Conservation (phyloP, 1,140 invertebrate genomes). For the Pseudomyrmex dendroicus region DNA sequence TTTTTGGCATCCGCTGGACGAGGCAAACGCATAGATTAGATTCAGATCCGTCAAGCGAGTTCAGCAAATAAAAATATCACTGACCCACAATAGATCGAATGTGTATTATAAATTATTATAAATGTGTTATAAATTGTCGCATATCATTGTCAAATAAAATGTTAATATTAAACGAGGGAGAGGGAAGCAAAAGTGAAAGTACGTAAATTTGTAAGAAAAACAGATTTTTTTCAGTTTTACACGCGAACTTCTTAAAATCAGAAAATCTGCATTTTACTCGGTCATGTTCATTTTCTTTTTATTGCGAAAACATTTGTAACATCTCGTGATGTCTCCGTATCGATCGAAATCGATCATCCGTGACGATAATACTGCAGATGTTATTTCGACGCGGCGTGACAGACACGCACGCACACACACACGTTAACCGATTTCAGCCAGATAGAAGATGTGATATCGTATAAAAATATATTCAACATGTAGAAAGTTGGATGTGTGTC, state of each 20-base stretch:
- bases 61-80: slow-evolving; percentile 8
- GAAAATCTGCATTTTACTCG: not conserved
- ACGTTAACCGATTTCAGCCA: slow-evolving; percentile 30
- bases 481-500: slow-evolving; percentile 36
- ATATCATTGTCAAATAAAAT: not conserved
- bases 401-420: not conserved
- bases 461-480: slow-evolving; percentile 21
- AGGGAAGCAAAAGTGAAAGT: not conserved
- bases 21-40: slow-evolving; percentile 11
- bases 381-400: not conserved
- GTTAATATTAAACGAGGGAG: not conserved
- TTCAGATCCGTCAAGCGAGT: slow-evolving; percentile 14
- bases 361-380: slow-evolving; percentile 18
- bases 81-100: not conserved
- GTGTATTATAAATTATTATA: not conserved
- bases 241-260: not conserved
- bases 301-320: slow-evolving; percentile 17
- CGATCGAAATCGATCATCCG: slow-evolving; percentile 1
- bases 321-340: not conserved
- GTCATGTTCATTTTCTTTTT: not conserved
- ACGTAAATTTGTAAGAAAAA: not conserved
- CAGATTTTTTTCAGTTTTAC: not conserved
- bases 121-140: no score
- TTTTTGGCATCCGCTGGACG: slow-evolving; percentile 45
- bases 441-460: not conserved